phyloP scores from a whole-genome alignment of 2,113 vertebrate species.

The Falcunculus frontatus region DNA sequence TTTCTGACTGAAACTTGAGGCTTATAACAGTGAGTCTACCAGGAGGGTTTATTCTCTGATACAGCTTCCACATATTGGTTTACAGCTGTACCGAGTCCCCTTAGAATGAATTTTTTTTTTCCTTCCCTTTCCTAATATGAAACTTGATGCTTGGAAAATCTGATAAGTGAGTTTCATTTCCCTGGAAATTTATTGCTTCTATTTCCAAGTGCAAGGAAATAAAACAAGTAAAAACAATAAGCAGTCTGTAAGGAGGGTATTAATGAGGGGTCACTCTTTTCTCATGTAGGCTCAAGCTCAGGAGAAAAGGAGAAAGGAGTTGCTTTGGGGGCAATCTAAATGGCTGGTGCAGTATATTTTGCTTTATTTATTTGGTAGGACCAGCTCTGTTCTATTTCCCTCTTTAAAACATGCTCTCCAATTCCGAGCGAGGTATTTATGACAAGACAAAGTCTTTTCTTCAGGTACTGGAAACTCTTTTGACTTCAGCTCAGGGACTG shows the following conservation, averaged over 20 bases:
- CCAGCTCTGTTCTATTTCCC: neutral
- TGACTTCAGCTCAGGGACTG: neutral
- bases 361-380: slow-evolving; percentile 8
- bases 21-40: neutral
- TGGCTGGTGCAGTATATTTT: neutral
- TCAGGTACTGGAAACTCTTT: neutral
- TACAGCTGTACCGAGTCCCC: slow-evolving; percentile 63
- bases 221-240: slow-evolving; percentile 75
- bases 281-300: slow-evolving; percentile 48
- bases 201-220: slow-evolving; percentile 73
- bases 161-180: slow-evolving; percentile 82
- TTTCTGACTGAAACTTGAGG: slow-evolving; percentile 18
- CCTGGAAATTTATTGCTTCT: slow-evolving; percentile 81
- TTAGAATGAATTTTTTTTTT: slow-evolving; percentile 59
- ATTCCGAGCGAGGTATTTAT: neutral
- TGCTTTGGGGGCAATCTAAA: slow-evolving; percentile 15
- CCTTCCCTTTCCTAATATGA: slow-evolving; percentile 69
- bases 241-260: slow-evolving; percentile 55
- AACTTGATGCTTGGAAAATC: slow-evolving; percentile 78
- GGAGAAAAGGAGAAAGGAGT: slow-evolving; percentile 30
- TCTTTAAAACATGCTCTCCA: neutral
- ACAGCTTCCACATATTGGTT: slow-evolving; percentile 68
- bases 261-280: slow-evolving; percentile 64
- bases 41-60: slow-evolving; percentile 61
- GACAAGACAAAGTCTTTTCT: neutral